Percentiles rank a stretch among this genome's conserved stretches.
Evolutionary conservation across 2,888 invertebrate genomes (phyloP).

Genomic region (Ethmia dodecea): DNA sequence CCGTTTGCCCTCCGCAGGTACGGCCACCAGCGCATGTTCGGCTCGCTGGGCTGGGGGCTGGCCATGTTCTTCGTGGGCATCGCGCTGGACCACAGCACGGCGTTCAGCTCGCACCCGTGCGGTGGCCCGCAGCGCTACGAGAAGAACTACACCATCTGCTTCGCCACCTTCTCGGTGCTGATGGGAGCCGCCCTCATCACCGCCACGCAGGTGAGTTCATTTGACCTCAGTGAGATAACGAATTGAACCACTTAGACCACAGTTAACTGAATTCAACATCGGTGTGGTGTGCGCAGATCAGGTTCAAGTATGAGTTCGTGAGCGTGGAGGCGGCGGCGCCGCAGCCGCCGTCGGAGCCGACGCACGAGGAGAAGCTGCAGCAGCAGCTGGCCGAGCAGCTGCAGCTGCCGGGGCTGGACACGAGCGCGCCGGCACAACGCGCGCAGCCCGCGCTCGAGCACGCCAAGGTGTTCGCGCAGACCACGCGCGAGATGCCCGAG

Average conservation of each 20-base stretch:
- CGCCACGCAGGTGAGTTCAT: constrained; percentile 87
- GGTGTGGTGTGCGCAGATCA: constrained; percentile 49
- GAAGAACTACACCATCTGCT: constrained; percentile 99
- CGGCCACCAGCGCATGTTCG: constrained; percentile 98
- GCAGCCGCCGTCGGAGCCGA: constrained; percentile 78
- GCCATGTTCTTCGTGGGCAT: constrained; percentile 99
- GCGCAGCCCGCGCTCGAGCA: constrained; percentile 36
- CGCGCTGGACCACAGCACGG: constrained; percentile 96
- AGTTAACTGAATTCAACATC: neutral
- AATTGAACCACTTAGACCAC: neutral
- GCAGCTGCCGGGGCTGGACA: constrained; percentile 87
- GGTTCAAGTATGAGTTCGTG: constrained; percentile 80
- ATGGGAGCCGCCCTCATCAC: constrained; percentile 97
- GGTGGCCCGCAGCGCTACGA: constrained; percentile 91
- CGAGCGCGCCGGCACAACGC: constrained; percentile 67
- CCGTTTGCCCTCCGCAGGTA: constrained; percentile 74
- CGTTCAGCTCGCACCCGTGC: constrained; percentile 96
- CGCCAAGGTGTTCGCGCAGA: constrained; percentile 87
- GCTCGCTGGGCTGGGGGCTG: constrained; percentile 97
- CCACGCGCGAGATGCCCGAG: constrained; percentile 92
- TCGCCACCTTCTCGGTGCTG: constrained; percentile 97
- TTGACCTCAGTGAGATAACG: neutral
- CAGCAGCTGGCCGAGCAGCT: constrained; percentile 90
- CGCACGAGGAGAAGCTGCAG: constrained; percentile 87
- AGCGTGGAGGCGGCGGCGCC: constrained; percentile 79